Percentiles rank a stretch among this genome's conserved stretches.
phyloP scores from a whole-genome alignment of 2,797 vertebrate species.

The Trichosurus vulpecula region DNA sequence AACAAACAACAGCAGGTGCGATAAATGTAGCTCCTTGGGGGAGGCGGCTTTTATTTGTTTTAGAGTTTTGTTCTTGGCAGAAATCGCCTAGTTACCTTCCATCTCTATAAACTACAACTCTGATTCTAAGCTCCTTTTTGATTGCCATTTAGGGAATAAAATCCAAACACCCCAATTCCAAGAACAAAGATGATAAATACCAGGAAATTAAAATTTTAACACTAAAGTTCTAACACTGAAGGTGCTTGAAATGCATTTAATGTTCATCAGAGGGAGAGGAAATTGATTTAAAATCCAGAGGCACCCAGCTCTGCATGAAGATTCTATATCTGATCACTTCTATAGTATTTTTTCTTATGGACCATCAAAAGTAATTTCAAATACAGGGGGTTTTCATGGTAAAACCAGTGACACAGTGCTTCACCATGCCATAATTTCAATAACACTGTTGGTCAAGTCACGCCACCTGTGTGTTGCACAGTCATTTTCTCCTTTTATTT shows the following conservation, averaged over 20 bases:
- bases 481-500: background rate
- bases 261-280: background rate
- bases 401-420: background rate
- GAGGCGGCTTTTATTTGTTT: constrained; percentile 69
- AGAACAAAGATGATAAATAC: background rate
- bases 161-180: background rate
- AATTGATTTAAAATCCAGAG: background rate
- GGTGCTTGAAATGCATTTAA: background rate
- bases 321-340: too few species aligned
- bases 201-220: background rate
- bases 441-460: background rate
- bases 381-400: background rate
- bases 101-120: constrained; percentile 25
- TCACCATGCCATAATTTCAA: background rate
- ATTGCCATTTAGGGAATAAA: fast-evolving
- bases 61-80: constrained; percentile 56
- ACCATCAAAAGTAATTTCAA: background rate
- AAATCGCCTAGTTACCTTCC: constrained; percentile 69
- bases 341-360: background rate
- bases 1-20: constrained; percentile 60
- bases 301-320: too few species aligned
- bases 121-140: background rate
- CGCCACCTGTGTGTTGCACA: background rate
- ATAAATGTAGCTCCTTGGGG: constrained; percentile 58
- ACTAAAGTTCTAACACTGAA: background rate